Conservation (phyloP, 2,888 invertebrate genomes). For the Drosophila nr. perissopoda region DNA sequence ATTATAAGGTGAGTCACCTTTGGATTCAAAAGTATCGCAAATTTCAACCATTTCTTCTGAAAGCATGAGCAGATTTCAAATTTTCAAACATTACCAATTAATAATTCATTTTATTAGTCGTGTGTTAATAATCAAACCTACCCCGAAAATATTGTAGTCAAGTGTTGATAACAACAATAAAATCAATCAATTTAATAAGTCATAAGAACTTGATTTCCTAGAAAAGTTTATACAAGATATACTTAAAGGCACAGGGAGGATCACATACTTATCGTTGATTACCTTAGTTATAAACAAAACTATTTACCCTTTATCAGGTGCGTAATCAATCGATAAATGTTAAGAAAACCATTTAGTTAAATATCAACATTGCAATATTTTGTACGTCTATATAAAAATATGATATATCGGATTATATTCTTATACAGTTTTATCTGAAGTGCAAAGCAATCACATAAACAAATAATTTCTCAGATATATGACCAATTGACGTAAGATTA, state of each 20-base stretch:
- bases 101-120: background rate
- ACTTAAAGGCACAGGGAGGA: too few relatives aligned
- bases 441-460: constrained; percentile 16
- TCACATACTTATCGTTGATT: background rate
- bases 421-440: background rate
- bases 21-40: background rate
- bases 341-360: background rate
- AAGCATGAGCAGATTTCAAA: background rate
- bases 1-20: background rate
- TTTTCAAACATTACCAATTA: rapidly evolving
- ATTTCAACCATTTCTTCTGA: background rate
- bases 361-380: background rate
- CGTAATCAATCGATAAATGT: background rate
- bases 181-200: background rate
- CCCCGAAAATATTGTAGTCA: background rate
- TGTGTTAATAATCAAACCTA: background rate
- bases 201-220: background rate
- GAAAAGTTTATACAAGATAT: background rate
- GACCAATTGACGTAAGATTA: constrained; percentile 29
- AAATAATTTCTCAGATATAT: constrained; percentile 14
- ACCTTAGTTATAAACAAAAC: background rate
- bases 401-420: too few relatives aligned
- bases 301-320: background rate
- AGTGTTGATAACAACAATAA: background rate
- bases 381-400: background rate